Evolutionary conservation across 53 echinoderm and acorn worm genomes (phyloP), one percentile per base, ranked within the genome.

Genomic region (Echinarachnius parma): DNA sequence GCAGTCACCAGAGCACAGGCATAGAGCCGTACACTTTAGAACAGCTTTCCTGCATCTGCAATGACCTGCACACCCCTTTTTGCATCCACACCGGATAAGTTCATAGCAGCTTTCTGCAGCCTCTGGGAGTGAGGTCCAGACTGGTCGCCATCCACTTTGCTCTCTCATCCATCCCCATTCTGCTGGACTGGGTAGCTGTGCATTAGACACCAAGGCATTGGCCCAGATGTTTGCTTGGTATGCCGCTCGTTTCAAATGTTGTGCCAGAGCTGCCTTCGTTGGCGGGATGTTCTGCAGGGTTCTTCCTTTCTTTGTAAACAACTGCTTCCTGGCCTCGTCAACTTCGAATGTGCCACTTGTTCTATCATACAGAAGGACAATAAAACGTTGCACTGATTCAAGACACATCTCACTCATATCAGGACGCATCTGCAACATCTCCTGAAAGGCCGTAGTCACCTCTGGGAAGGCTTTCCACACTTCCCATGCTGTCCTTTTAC

Each of bases 121-220:
- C 56, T 89, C 84, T 21, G 80, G 80, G 16, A 87, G 78, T 21
- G 78, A 78, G 34, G 84, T 89, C 84, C 84, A 84, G 21, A 80
- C 44, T 16, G 87, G 87, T 25, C 66, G 46, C 48, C 63, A 30
- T 42, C 35, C 79, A 46, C 55, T 34, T 58, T 30, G 39, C 36
- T 55, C 54, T 39, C 64, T 67, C 53, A 23, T 50, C 77, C 77
- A 81, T 14, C 88, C 83, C 83, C 75, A 88, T 48, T 74, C 79
- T 21, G 65, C 20, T 63, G 79, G 88, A 13, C 53, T 26, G 48
- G 79, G 79, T 18, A 78, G 60, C 9, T 64, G 58, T 21, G 77
- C 78, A 55, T 54, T 69, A 0, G 19, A 3, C 19, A 55, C 42
- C 18, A 67, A 32, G 21, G 67, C 57, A 45, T 50, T 48, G 64